Evolutionary conservation across 2,797 vertebrate genomes (phyloP), one percentile per base, ranked within the genome.

Genomic region (Fratercula arctica): DNA sequence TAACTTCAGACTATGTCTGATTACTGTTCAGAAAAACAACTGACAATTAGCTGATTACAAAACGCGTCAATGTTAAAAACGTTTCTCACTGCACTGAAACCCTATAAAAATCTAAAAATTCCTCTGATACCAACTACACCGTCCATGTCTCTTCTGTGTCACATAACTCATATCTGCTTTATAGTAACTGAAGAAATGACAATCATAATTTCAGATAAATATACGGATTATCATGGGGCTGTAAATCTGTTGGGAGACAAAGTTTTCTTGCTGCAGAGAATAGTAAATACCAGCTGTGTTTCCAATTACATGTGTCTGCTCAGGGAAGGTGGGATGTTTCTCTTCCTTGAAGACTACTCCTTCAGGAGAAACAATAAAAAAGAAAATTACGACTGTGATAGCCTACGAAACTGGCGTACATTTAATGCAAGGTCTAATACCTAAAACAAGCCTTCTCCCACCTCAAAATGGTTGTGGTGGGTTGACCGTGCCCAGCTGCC

Each of bases 221-320:
- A 50, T 13, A 64, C 67, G 37, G 67, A 90, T 89, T 77, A 41
- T 41, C 75, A 63, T 4, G 3, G 33, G 33, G 54, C 69, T 91
- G 31, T 19, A 88, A 76, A 87, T 82, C 74, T 85, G 39, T n/a
- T 37, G 60, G 59, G 81, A 94, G 67, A 81, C 70, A 21, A 75
- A 79, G 43, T 57, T 87, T 29, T 20, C 67, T 45, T 60, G 77
- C 64, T 89, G 43, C 37, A 90, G 39, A 80, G 63, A 90, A 74
- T 66, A 74, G 88, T 85, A 92, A 95, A 92, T 95, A 87, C 19
- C 80, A 89, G 74, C 63, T 85, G 59, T 80, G 51, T 74, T 92
- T 77, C 67, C 29, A 80, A 57, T 93, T 89, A 70, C 25, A n/a
- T 6, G 13, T 41, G 23, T 48, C 59, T 91, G 79, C 74, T 70